Conservation (phyloP, 1,140 invertebrate genomes). For the Dolichoris vasculosae region DNA sequence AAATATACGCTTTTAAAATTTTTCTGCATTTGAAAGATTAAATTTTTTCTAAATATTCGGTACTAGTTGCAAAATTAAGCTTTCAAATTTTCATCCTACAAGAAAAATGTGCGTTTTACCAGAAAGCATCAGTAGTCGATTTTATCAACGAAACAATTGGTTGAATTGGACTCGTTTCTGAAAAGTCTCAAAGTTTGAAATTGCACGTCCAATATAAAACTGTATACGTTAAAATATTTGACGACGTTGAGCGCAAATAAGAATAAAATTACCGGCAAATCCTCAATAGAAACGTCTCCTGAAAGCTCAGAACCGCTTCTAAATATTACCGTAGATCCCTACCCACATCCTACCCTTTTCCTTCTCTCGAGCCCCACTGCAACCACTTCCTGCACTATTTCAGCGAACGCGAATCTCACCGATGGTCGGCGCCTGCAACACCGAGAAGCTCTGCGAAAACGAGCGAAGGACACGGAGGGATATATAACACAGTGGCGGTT, state of each 20-base stretch:
- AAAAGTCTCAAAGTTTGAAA: too few species aligned
- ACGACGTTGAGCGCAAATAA: not conserved
- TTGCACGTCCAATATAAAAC: not conserved
- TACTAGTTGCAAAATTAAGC: not conserved
- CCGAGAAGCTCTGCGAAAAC: not conserved
- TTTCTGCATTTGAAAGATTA: not conserved
- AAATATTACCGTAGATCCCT: not conserved
- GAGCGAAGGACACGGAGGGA: not conserved
- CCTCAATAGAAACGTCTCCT: not conserved
- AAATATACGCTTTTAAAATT: not conserved
- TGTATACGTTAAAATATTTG: not conserved
- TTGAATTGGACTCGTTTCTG: too few species aligned
- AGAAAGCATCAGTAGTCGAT: not conserved
- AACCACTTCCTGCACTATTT: constrained; percentile 20
- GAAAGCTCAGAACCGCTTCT: not conserved
- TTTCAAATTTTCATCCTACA: not conserved
- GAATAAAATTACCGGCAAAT: not conserved
- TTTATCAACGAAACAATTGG: not conserved
- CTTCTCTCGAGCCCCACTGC: not conserved
- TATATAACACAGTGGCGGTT: not conserved
- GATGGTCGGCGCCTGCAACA: not conserved
- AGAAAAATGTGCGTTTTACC: not conserved
- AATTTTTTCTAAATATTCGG: not conserved
- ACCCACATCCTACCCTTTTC: not conserved
- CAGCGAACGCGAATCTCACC: not conserved